Evolutionary conservation across 2,113 vertebrate genomes (phyloP), one percentile per base, ranked within the genome.

Genomic region (Thinocorus orbignyianus): DNA sequence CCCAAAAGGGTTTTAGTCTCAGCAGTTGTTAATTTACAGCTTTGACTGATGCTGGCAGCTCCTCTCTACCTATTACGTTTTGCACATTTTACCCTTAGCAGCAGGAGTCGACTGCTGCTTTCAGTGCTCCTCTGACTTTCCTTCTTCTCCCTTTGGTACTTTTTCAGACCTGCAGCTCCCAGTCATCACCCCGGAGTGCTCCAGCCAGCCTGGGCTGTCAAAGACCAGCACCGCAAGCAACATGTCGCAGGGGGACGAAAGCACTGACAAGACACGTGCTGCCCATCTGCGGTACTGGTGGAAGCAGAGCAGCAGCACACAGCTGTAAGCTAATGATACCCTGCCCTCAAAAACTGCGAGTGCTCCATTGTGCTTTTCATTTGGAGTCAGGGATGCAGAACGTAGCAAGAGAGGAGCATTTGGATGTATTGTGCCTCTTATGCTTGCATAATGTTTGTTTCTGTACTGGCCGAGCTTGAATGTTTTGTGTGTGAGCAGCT

Each of bases 111-210:
- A 33, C 5, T 0, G 0, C 20, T 54, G 25, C 16, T 84, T 95
- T 81, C 37, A 86, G 7, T 46, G 79, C 17, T 73, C 52, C 66
- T 42, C 72, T 96, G 79, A 96, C 52, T 79, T 52, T 54, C 13
- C 82, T 42, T 92, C 89, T 81, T 62, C 64, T 51, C 72, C 30
- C 44, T 31, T 66, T 93, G 60, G 46, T 87, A 48, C 77, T 46
- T 95, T 98, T 98, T 72, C 97, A 99, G 99, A 97, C 31, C 33
- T 98, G 52, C 86, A 81, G 57, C 97, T 98, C 92, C 98, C 97
- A 60, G 92, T 99, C 93, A 95, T 78, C 93, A 97, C 97, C 20
- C 92, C 97, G 51, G 98, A 98, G 82, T 99, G 99, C 94, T 82
- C 97, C 37, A 20, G 86, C 14, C 94, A 90, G 81, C 94, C 55